A percentile compares a stretch with the other conserved stretches of the same genome.
Evolutionary conservation across 2,888 invertebrate species (phyloP).

Genomic region (Tenodera sinensis): DNA sequence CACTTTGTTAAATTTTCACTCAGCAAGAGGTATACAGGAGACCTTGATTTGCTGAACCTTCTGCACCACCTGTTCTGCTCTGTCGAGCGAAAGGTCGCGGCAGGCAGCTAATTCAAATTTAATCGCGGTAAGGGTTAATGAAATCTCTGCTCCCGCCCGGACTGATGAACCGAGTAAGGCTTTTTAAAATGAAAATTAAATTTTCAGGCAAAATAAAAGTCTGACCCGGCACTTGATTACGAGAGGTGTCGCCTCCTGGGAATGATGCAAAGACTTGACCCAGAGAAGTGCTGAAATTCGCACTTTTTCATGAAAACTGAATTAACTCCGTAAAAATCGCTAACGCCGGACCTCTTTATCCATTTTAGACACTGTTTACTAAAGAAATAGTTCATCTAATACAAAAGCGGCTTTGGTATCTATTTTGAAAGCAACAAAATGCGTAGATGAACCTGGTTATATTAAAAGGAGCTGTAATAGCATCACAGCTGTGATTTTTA

Average conservation of each 20-base stretch:
- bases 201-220: background rate
- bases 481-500: too few relatives aligned
- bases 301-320: background rate
- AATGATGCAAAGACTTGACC: background rate
- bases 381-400: too few relatives aligned
- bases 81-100: background rate
- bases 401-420: too few relatives aligned
- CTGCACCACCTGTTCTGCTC: background rate
- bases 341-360: too few relatives aligned
- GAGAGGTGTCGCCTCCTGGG: background rate
- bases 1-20: background rate
- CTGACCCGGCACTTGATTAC: background rate
- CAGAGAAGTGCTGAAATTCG: background rate
- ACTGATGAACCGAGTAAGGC: background rate
- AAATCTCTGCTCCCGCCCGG: background rate
- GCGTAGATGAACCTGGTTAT: too few relatives aligned
- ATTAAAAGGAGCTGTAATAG: too few relatives aligned
- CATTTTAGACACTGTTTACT: too few relatives aligned
- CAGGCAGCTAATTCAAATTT: background rate
- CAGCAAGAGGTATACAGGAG: background rate
- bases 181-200: background rate
- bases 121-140: background rate
- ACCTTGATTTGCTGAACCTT: background rate
- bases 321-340: background rate
- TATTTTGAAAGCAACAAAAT: too few relatives aligned